phyloP scores from a whole-genome alignment of 2,888 invertebrate species.

The Limnephilus auricula region DNA sequence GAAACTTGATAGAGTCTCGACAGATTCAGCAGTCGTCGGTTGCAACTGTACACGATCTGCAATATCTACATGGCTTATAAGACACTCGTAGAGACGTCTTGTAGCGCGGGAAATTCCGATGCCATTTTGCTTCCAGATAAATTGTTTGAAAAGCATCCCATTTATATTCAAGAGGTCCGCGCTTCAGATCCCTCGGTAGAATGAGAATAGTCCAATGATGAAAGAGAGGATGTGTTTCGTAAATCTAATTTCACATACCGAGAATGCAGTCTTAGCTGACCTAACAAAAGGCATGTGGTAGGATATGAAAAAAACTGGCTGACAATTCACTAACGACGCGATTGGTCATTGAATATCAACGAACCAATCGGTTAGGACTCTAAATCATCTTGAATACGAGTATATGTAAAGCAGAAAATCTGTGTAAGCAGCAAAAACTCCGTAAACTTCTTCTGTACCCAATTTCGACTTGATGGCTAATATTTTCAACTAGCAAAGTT shows the following conservation, averaged over 20 bases:
- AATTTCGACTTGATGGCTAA: not conserved
- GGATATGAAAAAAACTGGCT: not conserved
- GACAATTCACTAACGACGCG: not conserved
- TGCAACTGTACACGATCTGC: not conserved
- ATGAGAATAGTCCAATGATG: slow-evolving; percentile 65
- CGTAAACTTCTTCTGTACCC: not conserved
- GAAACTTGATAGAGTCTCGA: not conserved
- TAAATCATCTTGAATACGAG: not conserved
- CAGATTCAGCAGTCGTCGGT: not conserved
- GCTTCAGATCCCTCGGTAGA: slow-evolving; percentile 58
- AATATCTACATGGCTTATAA: not conserved
- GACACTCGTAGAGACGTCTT: not conserved
- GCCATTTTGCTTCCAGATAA: slow-evolving; percentile 30
- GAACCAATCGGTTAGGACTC: no score
- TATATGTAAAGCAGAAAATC: no score
- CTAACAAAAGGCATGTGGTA: not conserved
- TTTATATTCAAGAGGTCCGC: slow-evolving; percentile 60
- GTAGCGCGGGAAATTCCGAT: slow-evolving; percentile 27
- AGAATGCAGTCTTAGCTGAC: not conserved
- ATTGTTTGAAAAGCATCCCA: slow-evolving; percentile 55
- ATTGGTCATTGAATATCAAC: not conserved
- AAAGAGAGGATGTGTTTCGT: not conserved
- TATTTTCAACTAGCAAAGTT: not conserved
- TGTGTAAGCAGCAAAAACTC: no score
- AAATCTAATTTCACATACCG: not conserved